Base-by-base conservation (phyloP, 2,888 invertebrate genomes). In the Lapara coniferarum region DNA sequence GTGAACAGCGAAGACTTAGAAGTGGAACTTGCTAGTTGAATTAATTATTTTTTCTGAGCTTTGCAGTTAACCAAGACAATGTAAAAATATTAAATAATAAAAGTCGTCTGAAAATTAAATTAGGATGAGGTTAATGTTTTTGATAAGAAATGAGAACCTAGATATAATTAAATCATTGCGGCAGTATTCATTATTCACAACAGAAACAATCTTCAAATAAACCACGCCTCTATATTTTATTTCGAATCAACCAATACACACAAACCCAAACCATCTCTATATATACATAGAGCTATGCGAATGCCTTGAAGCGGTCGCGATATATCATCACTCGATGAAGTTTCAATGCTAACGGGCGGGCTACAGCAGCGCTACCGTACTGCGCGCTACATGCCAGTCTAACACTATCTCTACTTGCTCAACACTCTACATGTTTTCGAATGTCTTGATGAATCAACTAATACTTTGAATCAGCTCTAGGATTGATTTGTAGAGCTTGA, bases 331-430 rank as follows among this genome's bases (percentile, higher is more conserved):
- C 75, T 68, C 66, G 63, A 66, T 81, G 85, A 86, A 85, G 85
- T 76, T 75, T 85, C 85, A 86, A 85, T 86, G 86, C 82, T 81
- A 85, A 85, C 81, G 67, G 74, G 73, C 70, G 70, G 57, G 68
- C 67, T 66, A 72, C 68, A 70, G 66, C 73, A 67, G 77, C 75
- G 74, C 72, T 74, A 77, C 78, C 72, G 78, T 69, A 72, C 78
- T 72, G 76, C 77, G 74, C 74, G 69, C 67, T 67, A 67, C 67
- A 56, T 7, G 44, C 63, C 67, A 67, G 49, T 58, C 14, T 10
- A 66, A 66, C 66, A 53, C 51, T 53, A 66, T 25, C 52, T 49
- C 49, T 19, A 63, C 63, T 63, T 63, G 63, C 63, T 63, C 49
- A 46, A 49, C 12, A 63, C 63, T 59, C 59, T 46, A 49, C 19